phyloP scores from a whole-genome alignment of 2,888 invertebrate genomes.

The Chymomyza amoena region DNA sequence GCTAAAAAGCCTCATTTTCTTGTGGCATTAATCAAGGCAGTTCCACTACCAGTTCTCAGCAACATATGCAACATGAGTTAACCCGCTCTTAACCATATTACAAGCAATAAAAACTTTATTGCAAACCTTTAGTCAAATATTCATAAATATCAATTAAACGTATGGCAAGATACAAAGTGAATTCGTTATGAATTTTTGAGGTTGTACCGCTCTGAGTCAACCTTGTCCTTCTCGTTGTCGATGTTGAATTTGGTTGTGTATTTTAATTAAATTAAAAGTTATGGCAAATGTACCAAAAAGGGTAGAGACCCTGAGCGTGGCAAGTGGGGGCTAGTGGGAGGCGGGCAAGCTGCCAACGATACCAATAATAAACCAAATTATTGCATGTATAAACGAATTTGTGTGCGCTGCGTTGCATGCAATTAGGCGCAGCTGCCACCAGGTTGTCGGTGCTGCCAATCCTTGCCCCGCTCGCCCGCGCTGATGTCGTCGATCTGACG shows the following conservation, averaged over 20 bases:
- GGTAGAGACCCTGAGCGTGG: conserved; percentile 2
- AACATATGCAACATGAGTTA: not conserved
- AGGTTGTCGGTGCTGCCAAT: not conserved
- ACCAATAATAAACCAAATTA: conserved; percentile 66
- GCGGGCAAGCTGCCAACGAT: conserved; percentile 14
- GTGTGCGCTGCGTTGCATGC: conserved; percentile 46
- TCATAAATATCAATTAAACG: conserved; percentile 57
- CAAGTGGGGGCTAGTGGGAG: no score
- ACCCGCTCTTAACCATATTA: not conserved
- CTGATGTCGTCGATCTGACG: not conserved
- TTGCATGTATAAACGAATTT: conserved; percentile 70
- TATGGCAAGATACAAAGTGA: conserved; percentile 57
- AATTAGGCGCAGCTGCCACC: conserved; percentile 67
- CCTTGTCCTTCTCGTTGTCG: conserved; percentile 13
- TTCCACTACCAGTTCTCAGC: no score
- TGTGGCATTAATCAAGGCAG: no score
- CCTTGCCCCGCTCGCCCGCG: not conserved
- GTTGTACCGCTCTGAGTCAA: not conserved
- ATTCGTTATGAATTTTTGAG: conserved; percentile 64
- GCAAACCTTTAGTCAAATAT: conserved; percentile 56
- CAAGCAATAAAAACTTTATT: not conserved
- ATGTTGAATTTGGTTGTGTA: conserved; percentile 59
- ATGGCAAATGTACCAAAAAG: conserved; percentile 58
- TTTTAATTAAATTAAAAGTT: conserved; percentile 72
- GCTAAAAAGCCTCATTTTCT: no score